Conservation (phyloP, 1,140 invertebrate species). For the Gryon sp. region DNA sequence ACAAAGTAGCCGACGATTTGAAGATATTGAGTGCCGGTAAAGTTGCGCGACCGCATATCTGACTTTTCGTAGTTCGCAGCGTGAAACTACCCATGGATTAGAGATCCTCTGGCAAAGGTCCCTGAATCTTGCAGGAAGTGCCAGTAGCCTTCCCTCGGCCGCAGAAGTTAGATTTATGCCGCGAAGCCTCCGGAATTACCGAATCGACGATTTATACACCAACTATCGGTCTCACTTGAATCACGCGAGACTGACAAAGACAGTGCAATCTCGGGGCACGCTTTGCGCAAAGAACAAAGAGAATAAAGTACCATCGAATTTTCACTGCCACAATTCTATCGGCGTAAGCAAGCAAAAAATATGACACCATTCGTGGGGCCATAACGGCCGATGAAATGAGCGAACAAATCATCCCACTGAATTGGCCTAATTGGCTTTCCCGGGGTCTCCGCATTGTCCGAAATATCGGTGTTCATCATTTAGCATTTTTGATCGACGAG, state of each 20-base stretch:
- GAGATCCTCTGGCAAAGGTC: slow-evolving; percentile 76
- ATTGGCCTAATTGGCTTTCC: slow-evolving; percentile 43
- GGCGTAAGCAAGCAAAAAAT: slow-evolving; percentile 53
- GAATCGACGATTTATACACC: slow-evolving; percentile 77
- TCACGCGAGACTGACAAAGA: neutral
- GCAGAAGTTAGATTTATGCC: slow-evolving; percentile 78
- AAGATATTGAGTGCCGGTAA: slow-evolving; percentile 62
- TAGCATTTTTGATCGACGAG: slow-evolving; percentile 42
- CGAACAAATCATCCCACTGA: slow-evolving; percentile 52
- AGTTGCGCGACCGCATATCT: slow-evolving; percentile 60
- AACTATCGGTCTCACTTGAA: too few relatives aligned
- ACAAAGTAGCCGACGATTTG: slow-evolving; percentile 59
- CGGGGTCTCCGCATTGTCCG: slow-evolving; percentile 6
- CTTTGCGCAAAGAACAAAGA: slow-evolving; percentile 49
- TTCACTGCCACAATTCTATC: slow-evolving; percentile 55
- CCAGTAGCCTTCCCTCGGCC: slow-evolving; percentile 69
- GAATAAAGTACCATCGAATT: slow-evolving; percentile 60
- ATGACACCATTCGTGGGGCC: slow-evolving; percentile 25
- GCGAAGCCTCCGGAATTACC: slow-evolving; percentile 75
- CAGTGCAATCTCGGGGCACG: slow-evolving; percentile 25
- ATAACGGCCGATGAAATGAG: slow-evolving; percentile 29
- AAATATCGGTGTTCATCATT: slow-evolving; percentile 41
- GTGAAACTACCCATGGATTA: slow-evolving; percentile 74
- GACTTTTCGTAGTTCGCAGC: slow-evolving; percentile 68
- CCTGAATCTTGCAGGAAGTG: slow-evolving; percentile 74